Evolutionary conservation across 2,888 invertebrate species (phyloP).

Genomic region (Podotricha telesiphe): DNA sequence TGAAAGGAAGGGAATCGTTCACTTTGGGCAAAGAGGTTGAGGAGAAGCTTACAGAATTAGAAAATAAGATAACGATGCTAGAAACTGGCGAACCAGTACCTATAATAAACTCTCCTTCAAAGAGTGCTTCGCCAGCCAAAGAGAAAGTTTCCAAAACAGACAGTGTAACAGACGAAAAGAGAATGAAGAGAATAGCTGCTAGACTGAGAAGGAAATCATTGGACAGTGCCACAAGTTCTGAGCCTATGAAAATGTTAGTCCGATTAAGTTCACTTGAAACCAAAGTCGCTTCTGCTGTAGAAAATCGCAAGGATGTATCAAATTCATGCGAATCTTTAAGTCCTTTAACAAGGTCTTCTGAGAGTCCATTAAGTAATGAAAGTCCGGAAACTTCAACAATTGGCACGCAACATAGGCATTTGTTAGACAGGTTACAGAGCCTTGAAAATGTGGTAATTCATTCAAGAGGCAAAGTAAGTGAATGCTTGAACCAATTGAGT

Average conservation of each 20-base stretch:
- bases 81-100: slow-evolving; percentile 81
- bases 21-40: slow-evolving; percentile 93
- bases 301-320: slow-evolving; percentile 71
- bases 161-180: slow-evolving; percentile 74
- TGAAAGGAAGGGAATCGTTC: slow-evolving; percentile 92
- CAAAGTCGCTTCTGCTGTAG: slow-evolving; percentile 86
- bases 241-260: slow-evolving; percentile 91
- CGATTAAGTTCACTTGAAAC: slow-evolving; percentile 90
- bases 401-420: slow-evolving; percentile 80
- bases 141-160: slow-evolving; percentile 80
- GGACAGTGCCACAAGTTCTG: slow-evolving; percentile 90
- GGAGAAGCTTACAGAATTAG: slow-evolving; percentile 91
- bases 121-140: slow-evolving; percentile 82
- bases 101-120: slow-evolving; percentile 76
- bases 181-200: slow-evolving; percentile 80
- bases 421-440: slow-evolving; percentile 84
- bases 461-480: slow-evolving; percentile 87
- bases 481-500: slow-evolving; percentile 86
- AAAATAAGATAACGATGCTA: slow-evolving; percentile 88
- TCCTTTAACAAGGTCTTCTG: slow-evolving; percentile 67
- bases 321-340: slow-evolving; percentile 85
- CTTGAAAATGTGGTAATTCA: slow-evolving; percentile 85
- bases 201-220: slow-evolving; percentile 88
- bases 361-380: slow-evolving; percentile 64
- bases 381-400: slow-evolving; percentile 64